Evolutionary conservation across 92 coral and sea anemone genomes (phyloP).

Genomic region (Porites cylindrica): DNA sequence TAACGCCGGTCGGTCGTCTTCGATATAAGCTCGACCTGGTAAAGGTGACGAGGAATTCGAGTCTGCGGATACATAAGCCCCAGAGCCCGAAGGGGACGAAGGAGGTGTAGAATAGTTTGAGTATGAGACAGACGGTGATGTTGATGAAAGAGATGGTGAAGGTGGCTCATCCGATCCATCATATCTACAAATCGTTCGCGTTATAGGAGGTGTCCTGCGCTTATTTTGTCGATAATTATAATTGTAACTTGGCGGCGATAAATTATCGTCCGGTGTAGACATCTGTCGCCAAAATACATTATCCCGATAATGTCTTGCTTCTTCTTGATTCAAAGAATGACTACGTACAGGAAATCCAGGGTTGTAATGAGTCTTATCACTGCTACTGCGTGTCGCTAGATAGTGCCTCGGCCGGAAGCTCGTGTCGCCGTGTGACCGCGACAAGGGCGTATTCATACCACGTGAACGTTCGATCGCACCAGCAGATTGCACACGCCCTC

Average conservation of each 20-base stretch:
- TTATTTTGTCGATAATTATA: constrained; percentile 39
- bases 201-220: constrained; percentile 68
- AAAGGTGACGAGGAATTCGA: constrained; percentile 78
- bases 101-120: constrained; percentile 84
- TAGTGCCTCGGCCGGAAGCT: constrained; percentile 44
- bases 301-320: constrained; percentile 53
- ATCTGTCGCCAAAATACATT: constrained; percentile 53
- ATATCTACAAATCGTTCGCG: constrained; percentile 52
- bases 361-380: constrained; percentile 37
- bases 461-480: constrained; percentile 73
- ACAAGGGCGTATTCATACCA: constrained; percentile 63
- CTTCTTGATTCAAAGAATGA: constrained; percentile 64
- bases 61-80: constrained; percentile 82
- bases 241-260: constrained; percentile 33
- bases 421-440: constrained; percentile 63
- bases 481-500: constrained; percentile 64
- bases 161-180: constrained; percentile 77
- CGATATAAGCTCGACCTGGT: constrained; percentile 74
- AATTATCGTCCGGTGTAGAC: constrained; percentile 61
- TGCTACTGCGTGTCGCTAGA: constrained; percentile 37
- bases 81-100: constrained; percentile 78
- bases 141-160: constrained; percentile 78
- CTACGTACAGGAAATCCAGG: constrained; percentile 66
- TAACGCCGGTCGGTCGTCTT: constrained; percentile 66
- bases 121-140: constrained; percentile 72